Evolutionary conservation across 2,113 vertebrate genomes (phyloP).

Genomic region (Microcebus griseorufus): DNA sequence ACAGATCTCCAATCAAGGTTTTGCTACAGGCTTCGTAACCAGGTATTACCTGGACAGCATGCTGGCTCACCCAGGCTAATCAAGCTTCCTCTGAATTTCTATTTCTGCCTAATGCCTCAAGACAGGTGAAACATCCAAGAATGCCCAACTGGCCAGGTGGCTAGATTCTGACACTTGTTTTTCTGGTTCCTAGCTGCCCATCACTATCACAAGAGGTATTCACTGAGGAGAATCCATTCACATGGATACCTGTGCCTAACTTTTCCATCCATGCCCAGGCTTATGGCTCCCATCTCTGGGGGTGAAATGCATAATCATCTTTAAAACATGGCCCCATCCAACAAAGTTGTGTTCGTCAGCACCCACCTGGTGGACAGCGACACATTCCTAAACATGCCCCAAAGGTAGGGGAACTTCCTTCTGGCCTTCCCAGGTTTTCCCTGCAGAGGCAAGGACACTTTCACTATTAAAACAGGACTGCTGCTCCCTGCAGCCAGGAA

Average conservation of each 20-base stretch:
- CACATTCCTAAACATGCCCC: background rate
- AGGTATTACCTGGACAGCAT: slow-evolving; percentile 25
- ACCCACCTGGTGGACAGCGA: slow-evolving; percentile 71
- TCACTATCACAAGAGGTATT: background rate
- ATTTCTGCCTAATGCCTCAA: slow-evolving; percentile 44
- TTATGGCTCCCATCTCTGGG: background rate
- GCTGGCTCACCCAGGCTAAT: slow-evolving; percentile 20
- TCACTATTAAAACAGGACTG: background rate
- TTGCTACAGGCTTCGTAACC: background rate
- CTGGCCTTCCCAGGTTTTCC: background rate
- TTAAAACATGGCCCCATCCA: background rate
- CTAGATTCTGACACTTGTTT: slow-evolving; percentile 34
- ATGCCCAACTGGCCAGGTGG: slow-evolving; percentile 2
- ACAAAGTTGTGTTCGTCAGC: slow-evolving; percentile 61
- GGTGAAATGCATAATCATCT: background rate
- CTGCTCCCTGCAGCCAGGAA: background rate
- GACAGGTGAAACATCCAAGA: slow-evolving; percentile 40
- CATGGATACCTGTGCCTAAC: background rate
- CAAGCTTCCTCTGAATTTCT: slow-evolving; percentile 47
- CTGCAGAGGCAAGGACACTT: background rate
- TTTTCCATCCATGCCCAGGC: background rate
- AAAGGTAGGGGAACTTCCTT: background rate
- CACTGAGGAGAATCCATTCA: background rate
- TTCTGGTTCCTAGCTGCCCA: slow-evolving; percentile 17
- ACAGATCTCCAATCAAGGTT: background rate